Conservation (phyloP, 2,113 vertebrate species). For the Brachypteracias leptosomus region DNA sequence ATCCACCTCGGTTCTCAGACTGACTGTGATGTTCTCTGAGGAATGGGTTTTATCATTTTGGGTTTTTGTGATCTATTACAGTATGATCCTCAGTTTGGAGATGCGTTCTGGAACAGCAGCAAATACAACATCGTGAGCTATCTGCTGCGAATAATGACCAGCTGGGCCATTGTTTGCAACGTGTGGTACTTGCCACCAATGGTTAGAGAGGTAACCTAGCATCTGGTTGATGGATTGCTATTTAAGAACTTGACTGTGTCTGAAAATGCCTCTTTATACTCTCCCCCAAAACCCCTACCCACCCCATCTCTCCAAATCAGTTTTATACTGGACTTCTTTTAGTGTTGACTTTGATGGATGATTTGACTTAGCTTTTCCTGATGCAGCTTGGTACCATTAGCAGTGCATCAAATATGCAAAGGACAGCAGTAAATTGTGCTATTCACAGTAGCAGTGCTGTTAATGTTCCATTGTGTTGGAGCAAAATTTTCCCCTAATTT, state of each 20-base stretch:
- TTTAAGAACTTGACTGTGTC: not conserved
- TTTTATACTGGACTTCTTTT: not conserved
- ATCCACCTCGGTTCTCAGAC: not conserved
- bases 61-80: constrained; percentile 25
- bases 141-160: constrained; percentile 92
- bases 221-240: not conserved
- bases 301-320: not conserved
- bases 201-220: constrained; percentile 81
- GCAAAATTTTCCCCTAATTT: not conserved
- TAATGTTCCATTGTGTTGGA: not conserved
- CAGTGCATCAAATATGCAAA: not conserved
- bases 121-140: constrained; percentile 93
- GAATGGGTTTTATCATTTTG: not conserved
- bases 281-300: not conserved
- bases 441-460: not conserved
- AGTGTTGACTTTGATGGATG: not conserved
- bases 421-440: not conserved
- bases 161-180: constrained; percentile 95
- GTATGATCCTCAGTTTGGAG: constrained; percentile 95
- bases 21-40: not conserved
- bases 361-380: not conserved
- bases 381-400: not conserved
- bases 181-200: constrained; percentile 97
- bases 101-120: constrained; percentile 96
- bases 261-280: not conserved